Evolutionary conservation across 2,888 invertebrate species (phyloP), one percentile per base, ranked within the genome.

Genomic region (Drosophila borborema): DNA sequence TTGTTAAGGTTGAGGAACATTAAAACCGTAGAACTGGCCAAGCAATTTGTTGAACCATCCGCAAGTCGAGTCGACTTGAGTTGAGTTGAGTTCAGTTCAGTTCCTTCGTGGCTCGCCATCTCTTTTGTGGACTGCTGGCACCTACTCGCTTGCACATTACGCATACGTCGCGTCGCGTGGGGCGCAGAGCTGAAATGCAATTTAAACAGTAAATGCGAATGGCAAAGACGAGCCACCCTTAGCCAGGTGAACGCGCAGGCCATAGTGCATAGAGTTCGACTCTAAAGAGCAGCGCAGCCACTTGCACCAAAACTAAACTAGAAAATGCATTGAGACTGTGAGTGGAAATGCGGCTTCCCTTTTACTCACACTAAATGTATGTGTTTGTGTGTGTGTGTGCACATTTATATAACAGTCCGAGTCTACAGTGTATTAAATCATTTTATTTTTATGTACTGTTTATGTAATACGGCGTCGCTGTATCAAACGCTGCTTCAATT

Each of bases 81-180:
- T 62, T 64, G 18, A 64, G 34, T 51, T 63, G 18, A 34, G 23
- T 5, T 31, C 40, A 38, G 59, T n/a, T 28, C 28, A 28, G 28
- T 28, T 28, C 6, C 28, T 59, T 23, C 46, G 48, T 59, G 46
- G 31, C 6, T 34, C 48, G 10, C 43, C 60, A 23, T 51, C 62
- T 61, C 38, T 38, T 12, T 36, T 46, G 36, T 46, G 16, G 34
- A 36, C n/a, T 45, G 40, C 36, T 51, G 20, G 41, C 59, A 59
- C 36, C n/a, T 9, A n/a, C 23, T n/a, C n/a, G 56, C 65, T 45
- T 69, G 63, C 60, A 48, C 66, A 78, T 84, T 81, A 82, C 84
- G 84, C 73, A 86, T 86, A 84, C 84, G 82, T 74, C 65, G 74
- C 84, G 82, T 74, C 67, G 74, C 59, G 81, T 70, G 64, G 69